These are phyloP conservation scores for Drosophila tripunctata DNA, from an alignment of 2,888 invertebrate genomes.

Conservation along the genomic window DNA sequence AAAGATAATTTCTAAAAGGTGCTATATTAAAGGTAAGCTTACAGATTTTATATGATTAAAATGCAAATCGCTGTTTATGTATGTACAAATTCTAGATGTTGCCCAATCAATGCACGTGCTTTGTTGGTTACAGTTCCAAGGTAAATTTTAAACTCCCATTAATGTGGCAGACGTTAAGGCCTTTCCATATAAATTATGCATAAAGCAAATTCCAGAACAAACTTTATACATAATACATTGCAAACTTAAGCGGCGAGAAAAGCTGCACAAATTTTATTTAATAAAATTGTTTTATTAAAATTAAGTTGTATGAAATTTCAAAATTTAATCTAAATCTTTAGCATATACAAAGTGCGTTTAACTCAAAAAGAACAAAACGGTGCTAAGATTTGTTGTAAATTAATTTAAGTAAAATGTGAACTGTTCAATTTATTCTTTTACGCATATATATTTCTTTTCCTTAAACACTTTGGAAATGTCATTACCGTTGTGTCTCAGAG, in stretches of 20 bases:
- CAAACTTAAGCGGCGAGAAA: neutral
- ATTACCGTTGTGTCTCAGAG: conserved; percentile 7
- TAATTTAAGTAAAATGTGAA: too few relatives aligned
- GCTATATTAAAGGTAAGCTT: conserved; percentile 9
- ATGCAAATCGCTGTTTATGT: conserved; percentile 5
- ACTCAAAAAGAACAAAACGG: too few relatives aligned
- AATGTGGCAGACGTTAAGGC: neutral
- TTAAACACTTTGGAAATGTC: conserved; percentile 1
- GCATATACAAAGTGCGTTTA: too few relatives aligned
- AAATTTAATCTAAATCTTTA: neutral
- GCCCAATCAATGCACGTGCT: conserved; percentile 2
- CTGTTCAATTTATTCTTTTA: too few relatives aligned
- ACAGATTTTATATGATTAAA: conserved; percentile 13
- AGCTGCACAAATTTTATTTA: neutral
- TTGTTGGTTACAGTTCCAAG: conserved; percentile 2
- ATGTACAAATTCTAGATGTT: neutral
- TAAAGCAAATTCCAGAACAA: neutral
- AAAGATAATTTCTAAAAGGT: conserved; percentile 19
- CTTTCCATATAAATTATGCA: conserved; percentile 7
- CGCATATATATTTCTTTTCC: too few relatives aligned
- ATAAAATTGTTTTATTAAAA: neutral
- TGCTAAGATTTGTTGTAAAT: too few relatives aligned
- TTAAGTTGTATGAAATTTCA: neutral
- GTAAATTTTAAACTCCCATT: neutral
- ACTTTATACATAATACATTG: conserved; percentile 1